phyloP scores from a whole-genome alignment of 2,888 invertebrate genomes.

The Onchidella celtica region DNA sequence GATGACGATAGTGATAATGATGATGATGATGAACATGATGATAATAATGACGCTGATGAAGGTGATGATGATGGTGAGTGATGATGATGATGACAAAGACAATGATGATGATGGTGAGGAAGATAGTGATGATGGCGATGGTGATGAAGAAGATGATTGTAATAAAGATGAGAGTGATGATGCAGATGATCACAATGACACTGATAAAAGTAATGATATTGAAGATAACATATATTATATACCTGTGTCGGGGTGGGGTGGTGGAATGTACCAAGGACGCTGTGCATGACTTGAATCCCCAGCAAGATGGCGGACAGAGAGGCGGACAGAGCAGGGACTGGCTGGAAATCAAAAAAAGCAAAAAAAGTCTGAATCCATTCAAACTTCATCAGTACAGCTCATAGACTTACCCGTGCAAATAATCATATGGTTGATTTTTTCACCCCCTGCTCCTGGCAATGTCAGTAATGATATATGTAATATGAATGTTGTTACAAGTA shows the following conservation, averaged over 20 bases:
- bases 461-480: no score
- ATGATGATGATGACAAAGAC: not conserved
- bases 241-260: slow-evolving; percentile 41
- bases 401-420: no score
- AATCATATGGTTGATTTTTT: no score
- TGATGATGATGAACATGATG: not conserved
- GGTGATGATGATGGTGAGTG: slow-evolving; percentile 2
- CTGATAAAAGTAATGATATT: not conserved
- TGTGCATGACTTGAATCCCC: slow-evolving; percentile 32
- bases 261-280: slow-evolving; percentile 41
- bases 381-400: no score
- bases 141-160: not conserved
- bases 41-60: not conserved
- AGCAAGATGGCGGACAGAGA: slow-evolving; percentile 25
- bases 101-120: not conserved
- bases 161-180: not conserved
- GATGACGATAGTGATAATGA: not conserved
- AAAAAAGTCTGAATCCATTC: no score
- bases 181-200: not conserved
- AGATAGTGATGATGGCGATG: not conserved
- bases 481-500: no score
- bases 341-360: no score
- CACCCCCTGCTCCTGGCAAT: no score
- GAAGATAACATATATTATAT: not conserved
- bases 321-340: slow-evolving; percentile 4